Percentiles rank a stretch among this genome's conserved stretches.
Evolutionary conservation across 2,113 vertebrate genomes (phyloP).

Genomic region (Centropus unirufus): DNA sequence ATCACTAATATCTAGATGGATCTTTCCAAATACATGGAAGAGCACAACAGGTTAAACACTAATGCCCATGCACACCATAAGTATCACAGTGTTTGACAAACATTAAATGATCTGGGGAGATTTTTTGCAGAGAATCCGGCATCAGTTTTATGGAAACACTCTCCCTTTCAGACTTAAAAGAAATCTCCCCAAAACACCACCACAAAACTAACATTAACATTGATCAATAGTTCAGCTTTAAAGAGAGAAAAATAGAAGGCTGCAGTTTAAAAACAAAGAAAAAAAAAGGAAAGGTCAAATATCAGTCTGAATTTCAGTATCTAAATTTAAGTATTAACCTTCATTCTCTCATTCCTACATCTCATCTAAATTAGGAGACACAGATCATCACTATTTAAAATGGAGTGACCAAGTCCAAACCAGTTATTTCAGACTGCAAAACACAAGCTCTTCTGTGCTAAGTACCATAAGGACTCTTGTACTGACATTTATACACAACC

Average conservation of each 20-base stretch:
- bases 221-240: background rate
- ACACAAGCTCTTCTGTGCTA: background rate
- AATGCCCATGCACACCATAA: background rate
- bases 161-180: background rate
- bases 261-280: background rate
- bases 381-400: background rate
- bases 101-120: background rate
- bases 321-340: constrained; percentile 37
- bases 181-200: background rate
- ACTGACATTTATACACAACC: background rate
- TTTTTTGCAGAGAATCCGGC: background rate
- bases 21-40: too few relatives aligned
- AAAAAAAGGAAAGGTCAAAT: background rate
- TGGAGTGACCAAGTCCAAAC: background rate
- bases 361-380: constrained; percentile 25
- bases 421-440: background rate
- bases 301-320: background rate
- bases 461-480: background rate
- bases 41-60: background rate
- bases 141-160: background rate
- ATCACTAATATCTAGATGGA: background rate
- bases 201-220: background rate
- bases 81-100: background rate
- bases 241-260: background rate
- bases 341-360: background rate